Evolutionary conservation across 2,113 vertebrate genomes (phyloP), one percentile per base, ranked within the genome.

Genomic region (Oncorhynchus keta): DNA sequence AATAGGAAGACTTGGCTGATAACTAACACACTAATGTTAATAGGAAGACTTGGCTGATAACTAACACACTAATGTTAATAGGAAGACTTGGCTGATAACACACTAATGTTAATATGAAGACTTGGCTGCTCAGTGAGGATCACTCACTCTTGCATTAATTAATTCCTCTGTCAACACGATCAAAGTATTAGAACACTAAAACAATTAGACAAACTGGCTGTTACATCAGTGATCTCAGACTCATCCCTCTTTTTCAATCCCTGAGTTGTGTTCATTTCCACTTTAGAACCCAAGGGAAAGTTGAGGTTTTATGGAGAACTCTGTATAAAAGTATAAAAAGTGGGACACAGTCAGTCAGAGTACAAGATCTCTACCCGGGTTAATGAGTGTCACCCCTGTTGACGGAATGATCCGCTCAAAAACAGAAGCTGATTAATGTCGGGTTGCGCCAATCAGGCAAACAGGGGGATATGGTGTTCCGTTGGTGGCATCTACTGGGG

Each of bases 401-500:
- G 51, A 78, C 70, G 22, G 75, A 77, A 83, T 35, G 66, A 79
- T 81, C 57, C 14, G 5, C n/a, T 72, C 22, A 39, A 66, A 67
- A 81, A 72, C 61, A 76, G 7, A 49, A 13, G 68, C 20, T 30
- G 13, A 28, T 9, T 65, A 61, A 83, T 49, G 55, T 61, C 35
- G 1, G 16, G 2, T 18, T 7, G 30, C n/a, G 30, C 45, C 13
- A 59, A 62, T 13, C 51, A 24, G 55, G 11, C 12, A n/a, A 2
- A 1, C 1, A 0, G 62, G 14, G 7, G n/a, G 18, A 39, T n/a
- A 76, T 26, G 22, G 45, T 86, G 79, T 71, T 22, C 62, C 65
- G 57, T 24, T 79, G 70, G 76, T 69, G 6, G 2, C 88, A 90
- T 86, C 91, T 89, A 89, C 88, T 84, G 91, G 87, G 22, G 57